A percentile compares a stretch with the other conserved stretches of the same genome.
phyloP scores from a whole-genome alignment of 64 coral and sea anemone species.

The Stylophora pistillata region DNA sequence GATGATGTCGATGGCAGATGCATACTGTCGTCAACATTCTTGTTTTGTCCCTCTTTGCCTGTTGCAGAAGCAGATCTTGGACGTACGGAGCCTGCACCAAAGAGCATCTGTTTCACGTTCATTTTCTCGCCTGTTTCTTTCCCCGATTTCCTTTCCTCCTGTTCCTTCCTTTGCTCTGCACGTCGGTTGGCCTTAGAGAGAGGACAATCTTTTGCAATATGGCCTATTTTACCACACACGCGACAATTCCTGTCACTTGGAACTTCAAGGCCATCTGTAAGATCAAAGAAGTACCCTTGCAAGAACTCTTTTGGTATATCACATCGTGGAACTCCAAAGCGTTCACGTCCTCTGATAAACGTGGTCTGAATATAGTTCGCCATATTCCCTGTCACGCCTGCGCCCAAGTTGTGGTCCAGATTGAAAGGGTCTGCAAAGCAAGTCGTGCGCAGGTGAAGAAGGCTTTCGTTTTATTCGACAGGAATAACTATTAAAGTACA shows the following conservation, averaged over 20 bases:
- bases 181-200: conserved; percentile 65
- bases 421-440: conserved; percentile 79
- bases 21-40: not conserved
- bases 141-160: conserved; percentile 29
- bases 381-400: conserved; percentile 76
- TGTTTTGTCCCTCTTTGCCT: conserved; percentile 1
- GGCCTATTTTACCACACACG: conserved; percentile 76
- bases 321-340: conserved; percentile 60
- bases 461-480: too few species aligned
- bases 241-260: conserved; percentile 71
- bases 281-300: conserved; percentile 65
- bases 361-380: conserved; percentile 57
- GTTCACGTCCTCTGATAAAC: conserved; percentile 70
- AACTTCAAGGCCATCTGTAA: too few species aligned
- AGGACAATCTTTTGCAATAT: conserved; percentile 84
- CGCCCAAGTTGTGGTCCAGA: conserved; percentile 85
- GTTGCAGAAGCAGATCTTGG: conserved; percentile 22
- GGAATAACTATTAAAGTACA: too few species aligned
- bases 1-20: not conserved
- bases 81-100: not conserved
- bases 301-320: not conserved
- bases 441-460: too few species aligned
- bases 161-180: conserved; percentile 59
- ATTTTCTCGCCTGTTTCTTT: conserved; percentile 10
- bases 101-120: conserved; percentile 17